These are phyloP conservation scores for Drosophila repletoides DNA, from an alignment of 1,140 invertebrate genomes.

Conservation along the genomic window DNA sequence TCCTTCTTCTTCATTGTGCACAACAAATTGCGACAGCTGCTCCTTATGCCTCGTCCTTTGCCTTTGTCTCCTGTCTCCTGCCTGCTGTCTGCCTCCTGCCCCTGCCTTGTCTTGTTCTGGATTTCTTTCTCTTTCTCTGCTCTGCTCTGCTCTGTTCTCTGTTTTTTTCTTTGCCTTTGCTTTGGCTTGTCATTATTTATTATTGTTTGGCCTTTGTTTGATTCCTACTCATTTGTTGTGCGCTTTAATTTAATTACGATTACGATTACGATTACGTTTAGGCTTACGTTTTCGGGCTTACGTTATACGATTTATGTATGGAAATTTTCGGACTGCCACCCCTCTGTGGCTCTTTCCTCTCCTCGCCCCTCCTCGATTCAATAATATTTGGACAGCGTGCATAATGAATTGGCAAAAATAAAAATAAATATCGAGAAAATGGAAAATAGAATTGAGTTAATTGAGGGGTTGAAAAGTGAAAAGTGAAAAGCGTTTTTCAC, in stretches of 20 bases:
- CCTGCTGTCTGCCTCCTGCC: background rate
- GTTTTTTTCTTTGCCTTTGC: slow-evolving; percentile 7
- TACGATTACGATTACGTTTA: too few relatives aligned
- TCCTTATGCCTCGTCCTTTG: slow-evolving; percentile 19
- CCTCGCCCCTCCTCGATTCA: slow-evolving; percentile 23
- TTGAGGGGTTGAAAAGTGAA: slow-evolving; percentile 26
- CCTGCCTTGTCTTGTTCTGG: background rate
- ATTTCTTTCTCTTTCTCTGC: slow-evolving; percentile 7
- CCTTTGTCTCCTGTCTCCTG: slow-evolving; percentile 12
- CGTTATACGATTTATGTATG: slow-evolving; percentile 67
- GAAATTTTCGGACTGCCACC: slow-evolving; percentile 46
- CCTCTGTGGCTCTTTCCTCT: background rate
- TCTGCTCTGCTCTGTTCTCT: slow-evolving; percentile 7
- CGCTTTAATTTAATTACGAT: slow-evolving; percentile 76
- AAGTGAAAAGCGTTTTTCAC: slow-evolving; percentile 49
- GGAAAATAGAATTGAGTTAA: slow-evolving; percentile 10
- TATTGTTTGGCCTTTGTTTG: slow-evolving; percentile 67
- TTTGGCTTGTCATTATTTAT: slow-evolving; percentile 65
- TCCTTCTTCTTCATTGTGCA: slow-evolving; percentile 42
- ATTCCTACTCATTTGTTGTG: slow-evolving; percentile 55
- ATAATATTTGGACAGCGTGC: slow-evolving; percentile 70
- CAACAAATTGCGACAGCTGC: slow-evolving; percentile 68
- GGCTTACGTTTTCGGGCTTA: too few relatives aligned
- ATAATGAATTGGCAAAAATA: slow-evolving; percentile 69
- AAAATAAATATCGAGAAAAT: too few relatives aligned